Evolutionary conservation across 2,888 invertebrate species (phyloP).

Genomic region (Seira ritae): DNA sequence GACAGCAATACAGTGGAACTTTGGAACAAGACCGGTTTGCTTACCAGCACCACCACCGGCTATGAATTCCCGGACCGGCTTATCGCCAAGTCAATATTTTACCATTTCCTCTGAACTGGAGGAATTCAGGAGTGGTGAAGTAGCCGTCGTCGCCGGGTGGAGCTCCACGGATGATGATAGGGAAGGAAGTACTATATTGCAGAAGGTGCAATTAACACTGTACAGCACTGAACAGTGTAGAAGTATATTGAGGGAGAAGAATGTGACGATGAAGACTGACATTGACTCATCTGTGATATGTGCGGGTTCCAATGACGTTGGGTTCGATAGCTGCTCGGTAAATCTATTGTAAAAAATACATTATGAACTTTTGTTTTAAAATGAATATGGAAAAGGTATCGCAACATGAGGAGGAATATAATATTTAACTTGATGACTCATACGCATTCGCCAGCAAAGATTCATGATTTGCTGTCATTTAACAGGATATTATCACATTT

Average conservation of each 20-base stretch:
- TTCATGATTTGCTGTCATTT: too few relatives aligned
- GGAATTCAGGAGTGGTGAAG: conserved; percentile 76
- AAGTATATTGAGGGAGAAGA: conserved; percentile 41
- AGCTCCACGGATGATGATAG: conserved; percentile 74
- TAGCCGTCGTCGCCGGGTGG: conserved; percentile 87
- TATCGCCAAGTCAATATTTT: too few relatives aligned
- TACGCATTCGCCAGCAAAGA: background rate
- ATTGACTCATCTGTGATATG: conserved; percentile 56
- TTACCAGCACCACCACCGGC: conserved; percentile 79
- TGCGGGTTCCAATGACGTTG: conserved; percentile 47
- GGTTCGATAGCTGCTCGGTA: conserved; percentile 58
- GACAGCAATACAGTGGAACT: conserved; percentile 80
- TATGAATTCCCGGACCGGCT: background rate
- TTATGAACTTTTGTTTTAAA: background rate
- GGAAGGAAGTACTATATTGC: conserved; percentile 19
- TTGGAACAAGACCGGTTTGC: conserved; percentile 87
- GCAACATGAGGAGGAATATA: too few relatives aligned
- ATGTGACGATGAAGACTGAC: conserved; percentile 35
- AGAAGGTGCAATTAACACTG: conserved; percentile 44
- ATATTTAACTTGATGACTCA: conserved; percentile 3
- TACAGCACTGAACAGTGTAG: conserved; percentile 43
- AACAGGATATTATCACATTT: background rate
- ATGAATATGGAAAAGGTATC: background rate
- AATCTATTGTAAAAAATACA: background rate
- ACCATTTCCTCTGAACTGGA: too few relatives aligned